These are phyloP conservation scores for Scaptomyza polygonia DNA, from an alignment of 2,888 invertebrate species.

Conservation along the genomic window DNA sequence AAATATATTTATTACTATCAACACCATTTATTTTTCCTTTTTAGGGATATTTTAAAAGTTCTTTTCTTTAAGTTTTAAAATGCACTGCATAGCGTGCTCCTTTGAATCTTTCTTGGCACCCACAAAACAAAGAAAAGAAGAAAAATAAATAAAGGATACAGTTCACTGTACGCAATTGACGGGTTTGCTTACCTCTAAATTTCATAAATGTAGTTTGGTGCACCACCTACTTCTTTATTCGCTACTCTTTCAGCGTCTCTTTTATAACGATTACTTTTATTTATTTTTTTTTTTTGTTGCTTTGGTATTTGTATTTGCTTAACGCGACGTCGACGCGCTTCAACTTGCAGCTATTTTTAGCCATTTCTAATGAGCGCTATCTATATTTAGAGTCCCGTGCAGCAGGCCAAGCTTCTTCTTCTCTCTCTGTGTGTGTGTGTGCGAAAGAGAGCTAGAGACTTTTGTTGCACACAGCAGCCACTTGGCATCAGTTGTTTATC, in stretches of 20 bases:
- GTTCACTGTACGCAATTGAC: constrained; percentile 33
- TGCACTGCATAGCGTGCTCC: too few relatives aligned
- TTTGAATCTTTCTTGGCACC: not conserved
- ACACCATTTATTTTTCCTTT: too few relatives aligned
- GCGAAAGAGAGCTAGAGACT: constrained; percentile 25
- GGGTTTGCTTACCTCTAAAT: constrained; percentile 12
- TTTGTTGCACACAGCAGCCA: constrained; percentile 21
- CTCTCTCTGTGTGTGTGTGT: constrained; percentile 16
- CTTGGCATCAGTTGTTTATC: constrained; percentile 54
- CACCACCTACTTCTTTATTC: constrained; percentile 33
- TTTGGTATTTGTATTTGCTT: constrained; percentile 15
- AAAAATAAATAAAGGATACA: constrained; percentile 1
- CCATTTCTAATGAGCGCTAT: constrained; percentile 74
- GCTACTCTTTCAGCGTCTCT: constrained; percentile 28
- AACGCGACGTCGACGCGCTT: constrained; percentile 40
- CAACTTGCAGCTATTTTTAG: constrained; percentile 71
- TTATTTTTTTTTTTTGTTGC: constrained; percentile 21
- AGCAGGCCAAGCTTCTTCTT: constrained; percentile 58
- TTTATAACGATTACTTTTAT: constrained; percentile 48
- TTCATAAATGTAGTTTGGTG: constrained; percentile 10
- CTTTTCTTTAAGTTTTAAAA: too few relatives aligned
- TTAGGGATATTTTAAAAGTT: too few relatives aligned
- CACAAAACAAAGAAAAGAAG: not conserved
- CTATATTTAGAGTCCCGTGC: constrained; percentile 76
- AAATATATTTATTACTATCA: too few relatives aligned